A percentile compares a stretch with the other conserved stretches of the same genome.
phyloP scores from a whole-genome alignment of 2,888 invertebrate species.

The Cheiracanthium punctorium region DNA sequence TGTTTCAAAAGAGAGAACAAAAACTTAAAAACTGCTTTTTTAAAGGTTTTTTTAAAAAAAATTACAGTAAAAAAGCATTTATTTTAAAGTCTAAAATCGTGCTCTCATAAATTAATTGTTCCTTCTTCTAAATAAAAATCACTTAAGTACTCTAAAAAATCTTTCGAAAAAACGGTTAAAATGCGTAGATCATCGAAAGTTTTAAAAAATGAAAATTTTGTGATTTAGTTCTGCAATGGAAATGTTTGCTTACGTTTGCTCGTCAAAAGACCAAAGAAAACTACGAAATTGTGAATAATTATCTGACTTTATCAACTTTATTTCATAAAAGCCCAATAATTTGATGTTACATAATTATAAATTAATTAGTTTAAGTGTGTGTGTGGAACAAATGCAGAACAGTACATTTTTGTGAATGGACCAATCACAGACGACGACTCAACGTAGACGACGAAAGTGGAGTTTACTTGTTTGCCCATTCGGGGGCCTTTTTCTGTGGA shows the following conservation, averaged over 20 bases:
- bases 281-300: not conserved
- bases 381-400: conserved; percentile 22
- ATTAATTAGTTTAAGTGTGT: conserved; percentile 17
- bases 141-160: no score
- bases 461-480: conserved; percentile 72
- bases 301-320: not conserved
- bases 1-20: not conserved
- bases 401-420: conserved; percentile 28
- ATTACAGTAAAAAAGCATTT: no score
- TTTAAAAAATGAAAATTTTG: no score
- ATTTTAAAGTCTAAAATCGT: no score
- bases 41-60: no score
- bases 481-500: conserved; percentile 70
- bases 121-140: no score
- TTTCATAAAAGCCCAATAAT: not conserved
- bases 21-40: not conserved
- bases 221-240: no score
- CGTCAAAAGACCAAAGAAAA: no score
- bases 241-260: no score
- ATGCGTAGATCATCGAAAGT: no score
- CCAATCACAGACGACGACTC: conserved; percentile 45
- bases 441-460: conserved; percentile 45
- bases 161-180: no score
- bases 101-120: no score
- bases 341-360: not conserved